These are phyloP conservation scores for Henicopernis longicauda DNA, from an alignment of 2,113 vertebrate species.

Conservation along the genomic window DNA sequence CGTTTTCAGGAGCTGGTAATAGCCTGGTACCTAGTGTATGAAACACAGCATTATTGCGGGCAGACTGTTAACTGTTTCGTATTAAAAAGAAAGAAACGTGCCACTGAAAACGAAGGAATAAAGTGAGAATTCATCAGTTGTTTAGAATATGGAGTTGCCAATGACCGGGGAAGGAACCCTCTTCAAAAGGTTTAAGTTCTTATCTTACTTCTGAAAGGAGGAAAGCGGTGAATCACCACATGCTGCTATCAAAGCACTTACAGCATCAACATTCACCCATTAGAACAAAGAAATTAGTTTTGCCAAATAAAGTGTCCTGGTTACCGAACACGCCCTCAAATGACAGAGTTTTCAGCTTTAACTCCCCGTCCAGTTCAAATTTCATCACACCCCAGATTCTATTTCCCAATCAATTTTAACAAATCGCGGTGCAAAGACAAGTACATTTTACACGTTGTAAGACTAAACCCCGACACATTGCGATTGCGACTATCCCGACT, in stretches of 20 bases:
- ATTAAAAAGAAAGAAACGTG: not conserved
- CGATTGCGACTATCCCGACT: not conserved
- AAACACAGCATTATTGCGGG: not conserved
- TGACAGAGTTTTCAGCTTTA: not conserved
- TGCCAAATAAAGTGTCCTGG: too few relatives aligned
- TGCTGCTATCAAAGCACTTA: not conserved
- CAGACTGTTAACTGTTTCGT: not conserved
- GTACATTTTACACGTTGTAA: rapidly evolving
- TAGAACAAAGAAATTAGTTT: not conserved
- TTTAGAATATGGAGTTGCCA: not conserved
- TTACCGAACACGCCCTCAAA: not conserved
- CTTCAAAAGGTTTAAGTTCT: not conserved
- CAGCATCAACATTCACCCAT: not conserved
- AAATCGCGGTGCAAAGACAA: rapidly evolving
- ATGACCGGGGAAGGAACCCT: not conserved
- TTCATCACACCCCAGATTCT: not conserved
- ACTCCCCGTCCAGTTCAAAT: rapidly evolving
- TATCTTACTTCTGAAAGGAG: not conserved
- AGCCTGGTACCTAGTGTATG: rapidly evolving
- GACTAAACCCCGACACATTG: rapidly evolving
- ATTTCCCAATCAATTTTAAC: not conserved
- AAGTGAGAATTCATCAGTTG: not conserved
- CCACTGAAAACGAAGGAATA: rapidly evolving
- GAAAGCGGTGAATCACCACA: rapidly evolving
- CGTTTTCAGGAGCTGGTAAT: not conserved